Base-by-base conservation (phyloP, 2,113 vertebrate genomes). In the Phyllostomus discolor region DNA sequence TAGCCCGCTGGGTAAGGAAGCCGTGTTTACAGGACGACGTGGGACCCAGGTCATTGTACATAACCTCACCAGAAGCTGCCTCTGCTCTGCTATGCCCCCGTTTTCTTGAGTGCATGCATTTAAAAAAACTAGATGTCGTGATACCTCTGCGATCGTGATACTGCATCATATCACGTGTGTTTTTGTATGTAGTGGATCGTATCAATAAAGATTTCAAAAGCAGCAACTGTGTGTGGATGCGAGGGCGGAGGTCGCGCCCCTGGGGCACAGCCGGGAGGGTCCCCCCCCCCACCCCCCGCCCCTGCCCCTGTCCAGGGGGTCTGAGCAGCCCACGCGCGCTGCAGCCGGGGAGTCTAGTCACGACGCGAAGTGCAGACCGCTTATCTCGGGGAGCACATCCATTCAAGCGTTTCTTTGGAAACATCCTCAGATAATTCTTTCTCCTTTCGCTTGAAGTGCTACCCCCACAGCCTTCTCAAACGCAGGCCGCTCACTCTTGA, bases 121-220 rank as follows among this genome's bases (percentile, higher is more conserved):
- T 10, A 78, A 95, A 79, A 95, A 79, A 62, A 48, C 26, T 31
- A 70, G 38, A 12, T 46, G 4, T 79, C 20, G 20, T 62, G n/a
- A 59, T 48, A 24, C 17, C 22, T 28, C n/a, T 86, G 24, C 28
- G n/a, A 50, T 84, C 80, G 57, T 64, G 43, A 31, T 28, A 15
- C 52, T 24, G 78, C 17, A n/a, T 10, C 24, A 31, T 9, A 33
- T 35, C 24, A 64, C 10, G 81, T 9, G n/a, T 35, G 48, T 57
- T 43, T 66, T 67, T 41, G 15, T 48, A n/a, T 41, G 80, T 66
- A 95, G 70, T 87, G 54, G 96, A 94, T 38, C 26, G n/a, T 72
- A 80, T 28, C 50, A 70, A 52, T 54, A 38, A 62, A 86, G 9
- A 78, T 35, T 54, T 92, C 28, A 38, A 89, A 84, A 73, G 38